Base-by-base conservation (phyloP, 2,797 vertebrate genomes). In the Cyclura pinguis region DNA sequence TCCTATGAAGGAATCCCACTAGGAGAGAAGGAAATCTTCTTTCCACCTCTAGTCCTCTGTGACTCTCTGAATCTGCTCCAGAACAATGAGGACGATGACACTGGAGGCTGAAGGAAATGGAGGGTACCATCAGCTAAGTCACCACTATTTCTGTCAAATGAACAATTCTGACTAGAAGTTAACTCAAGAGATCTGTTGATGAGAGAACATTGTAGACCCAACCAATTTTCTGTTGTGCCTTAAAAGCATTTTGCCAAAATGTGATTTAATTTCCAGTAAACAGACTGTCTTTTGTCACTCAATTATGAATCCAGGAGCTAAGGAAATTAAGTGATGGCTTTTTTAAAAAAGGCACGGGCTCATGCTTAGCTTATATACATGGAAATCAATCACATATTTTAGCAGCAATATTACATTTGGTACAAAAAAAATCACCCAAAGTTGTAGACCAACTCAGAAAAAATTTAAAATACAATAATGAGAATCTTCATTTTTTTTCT, bases 351-450 rank as follows among this genome's bases (percentile, higher is more conserved):
- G 38, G 20, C 20, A 77, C 24, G 35, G 74, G 38, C 42, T 47
- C 22, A 47, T 52, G 52, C 9, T 52, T 52, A 52, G 52, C 10
- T 12, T 52, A 52, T 52, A 8, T 12, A 52, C 52, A 52, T 52
- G 10, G 52, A 52, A 52, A 57, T 81, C 29, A 14, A 35, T 82
- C 91, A 90, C 88, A 78, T 87, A 93, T 93, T 91, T 89, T 92
- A 89, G 88, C 67, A 92, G 76, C 2, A 91, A 88, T 50, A 42
- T 88, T 90, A 84, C 67, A 22, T 76, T 92, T 92, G 91, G 89
- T 94, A 90, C 89, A 62, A 62, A 72, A 55, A 85, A 85, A 88
- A 91, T 92, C 92, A 94, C 95, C 90, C 72, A 18, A 38, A 74
- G 13, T 38, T 59, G 59, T 59, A 59, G 18, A 59, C 59, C 18